These are phyloP conservation scores for Ectropis crepuscularia DNA, from an alignment of 2,888 invertebrate species.

Conservation along the genomic window DNA sequence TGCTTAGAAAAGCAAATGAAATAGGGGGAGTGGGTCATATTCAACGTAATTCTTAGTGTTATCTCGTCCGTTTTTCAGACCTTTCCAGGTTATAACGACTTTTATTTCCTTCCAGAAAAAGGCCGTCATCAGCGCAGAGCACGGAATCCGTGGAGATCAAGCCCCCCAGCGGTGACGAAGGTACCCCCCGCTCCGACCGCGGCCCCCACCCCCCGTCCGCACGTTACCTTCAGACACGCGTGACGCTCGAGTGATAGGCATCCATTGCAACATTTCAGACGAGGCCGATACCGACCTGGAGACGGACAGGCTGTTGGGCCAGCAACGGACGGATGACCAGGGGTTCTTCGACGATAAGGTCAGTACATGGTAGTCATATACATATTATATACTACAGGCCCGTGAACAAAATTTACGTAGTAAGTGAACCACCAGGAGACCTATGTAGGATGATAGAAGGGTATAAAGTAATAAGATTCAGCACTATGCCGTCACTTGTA, in stretches of 20 bases:
- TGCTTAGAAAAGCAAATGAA: too few relatives aligned
- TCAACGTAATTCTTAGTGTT: too few relatives aligned
- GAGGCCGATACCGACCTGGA: constrained; percentile 99
- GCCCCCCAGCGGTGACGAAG: constrained; percentile 88
- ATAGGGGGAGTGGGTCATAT: too few relatives aligned
- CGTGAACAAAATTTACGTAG: too few relatives aligned
- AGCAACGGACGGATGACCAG: constrained; percentile 96
- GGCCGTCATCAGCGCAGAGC: constrained; percentile 85
- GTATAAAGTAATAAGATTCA: too few relatives aligned
- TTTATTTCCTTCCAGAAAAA: constrained; percentile 73
- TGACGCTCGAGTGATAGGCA: constrained; percentile 12
- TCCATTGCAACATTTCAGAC: constrained; percentile 74
- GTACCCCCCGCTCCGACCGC: constrained; percentile 46
- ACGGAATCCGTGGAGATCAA: constrained; percentile 86
- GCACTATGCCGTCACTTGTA: too few relatives aligned
- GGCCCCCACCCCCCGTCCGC: neutral
- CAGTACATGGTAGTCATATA: constrained; percentile 43
- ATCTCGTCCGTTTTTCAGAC: too few relatives aligned
- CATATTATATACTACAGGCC: too few relatives aligned
- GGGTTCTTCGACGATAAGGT: constrained; percentile 96
- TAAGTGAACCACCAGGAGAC: too few relatives aligned
- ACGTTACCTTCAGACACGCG: neutral
- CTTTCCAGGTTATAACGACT: too few relatives aligned
- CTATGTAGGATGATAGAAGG: too few relatives aligned
- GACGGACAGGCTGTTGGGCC: constrained; percentile 97